Base-by-base conservation (phyloP, 1,140 invertebrate genomes). In the Solenopsis fugax region DNA sequence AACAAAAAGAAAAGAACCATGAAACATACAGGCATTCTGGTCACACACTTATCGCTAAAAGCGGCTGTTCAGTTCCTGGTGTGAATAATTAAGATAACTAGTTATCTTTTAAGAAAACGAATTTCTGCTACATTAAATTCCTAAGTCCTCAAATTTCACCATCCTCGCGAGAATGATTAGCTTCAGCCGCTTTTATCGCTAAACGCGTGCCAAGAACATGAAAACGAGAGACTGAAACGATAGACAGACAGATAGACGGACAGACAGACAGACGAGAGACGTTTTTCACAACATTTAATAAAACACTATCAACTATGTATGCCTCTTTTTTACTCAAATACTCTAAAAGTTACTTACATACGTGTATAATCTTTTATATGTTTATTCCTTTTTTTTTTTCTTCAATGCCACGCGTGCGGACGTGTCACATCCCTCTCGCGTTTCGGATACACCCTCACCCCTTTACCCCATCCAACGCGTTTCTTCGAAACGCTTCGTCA, bases 261-360 rank as follows among this genome's bases (percentile, higher is more conserved):
- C 65, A 69, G 75, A 76, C 58, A 77, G 90, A 90, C 86, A 87
- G 89, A 92, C 86, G 91, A 89, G 56, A 91, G 93, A 93, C 92
- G 48, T 95, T 95, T 95, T 94, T 93, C 94, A 95, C 95, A 95
- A 95, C 95, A 95, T 95, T 95, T 94, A 95, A 95, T 95, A 95
- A 95, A 95, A 95, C 93, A 91, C 94, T 95, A 95, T 94, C 92
- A 95, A 94, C 93, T 95, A 95, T 94, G 91, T 93, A 94, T 93
- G 89, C 88, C 88, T 93, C 92, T 94, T 90, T 94, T 94, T 94
- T 94, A 94, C 93, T 94, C 90, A 94, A 95, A 94, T 94, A 92
- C 90, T 94, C 93, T 95, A 94, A 94, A 94, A 95, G 92, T 94
- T 93, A 94, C 94, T 94, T 94, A 95, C 93, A 94, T 94, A 93